Evolutionary conservation across 2,113 vertebrate genomes (phyloP).

Genomic region (Burhinus bistriatus): DNA sequence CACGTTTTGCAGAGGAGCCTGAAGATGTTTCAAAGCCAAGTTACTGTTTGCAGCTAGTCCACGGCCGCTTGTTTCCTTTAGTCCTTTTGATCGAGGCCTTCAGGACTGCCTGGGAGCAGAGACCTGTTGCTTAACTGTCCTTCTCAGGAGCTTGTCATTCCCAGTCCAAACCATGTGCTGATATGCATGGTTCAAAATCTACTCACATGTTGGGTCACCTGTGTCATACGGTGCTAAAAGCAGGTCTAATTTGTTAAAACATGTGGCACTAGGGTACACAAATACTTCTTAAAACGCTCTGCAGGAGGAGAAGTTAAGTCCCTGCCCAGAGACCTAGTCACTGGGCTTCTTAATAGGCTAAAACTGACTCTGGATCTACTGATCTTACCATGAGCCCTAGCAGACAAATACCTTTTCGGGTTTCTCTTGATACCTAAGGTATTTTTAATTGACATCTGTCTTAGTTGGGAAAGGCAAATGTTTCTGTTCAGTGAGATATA

Average conservation of each 20-base stretch:
- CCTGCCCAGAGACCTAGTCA: neutral
- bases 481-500: neutral
- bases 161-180: neutral
- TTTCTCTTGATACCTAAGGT: neutral
- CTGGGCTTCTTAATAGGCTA: neutral
- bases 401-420: neutral
- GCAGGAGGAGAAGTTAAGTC: neutral
- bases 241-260: neutral
- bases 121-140: neutral
- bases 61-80: neutral
- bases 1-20: neutral
- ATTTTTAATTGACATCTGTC: neutral
- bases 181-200: neutral
- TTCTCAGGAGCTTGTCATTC: neutral
- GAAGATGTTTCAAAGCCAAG: neutral
- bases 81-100: neutral
- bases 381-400: neutral
- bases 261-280: neutral
- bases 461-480: neutral
- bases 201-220: no score
- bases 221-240: neutral
- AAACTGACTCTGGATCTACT: neutral
- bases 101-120: neutral
- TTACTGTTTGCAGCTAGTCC: neutral
- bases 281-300: neutral